phyloP scores from a whole-genome alignment of 2,113 vertebrate species.

The Rallus limicola region DNA sequence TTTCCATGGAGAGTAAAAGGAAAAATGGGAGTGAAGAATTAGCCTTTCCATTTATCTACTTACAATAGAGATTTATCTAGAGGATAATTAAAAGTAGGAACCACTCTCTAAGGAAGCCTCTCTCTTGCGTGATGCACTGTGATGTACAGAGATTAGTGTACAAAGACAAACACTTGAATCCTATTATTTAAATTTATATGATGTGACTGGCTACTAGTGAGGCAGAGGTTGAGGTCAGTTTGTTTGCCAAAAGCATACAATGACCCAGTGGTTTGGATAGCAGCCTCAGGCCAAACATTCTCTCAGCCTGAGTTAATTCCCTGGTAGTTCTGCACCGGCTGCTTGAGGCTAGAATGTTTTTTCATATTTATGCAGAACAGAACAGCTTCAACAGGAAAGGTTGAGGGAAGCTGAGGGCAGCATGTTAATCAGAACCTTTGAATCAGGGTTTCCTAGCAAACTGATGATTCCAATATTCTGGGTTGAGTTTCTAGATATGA shows the following conservation, averaged over 20 bases:
- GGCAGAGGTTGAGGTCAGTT: neutral
- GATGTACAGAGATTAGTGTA: neutral
- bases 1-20: neutral
- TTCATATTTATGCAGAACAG: neutral
- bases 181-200: neutral
- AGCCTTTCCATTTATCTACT: neutral
- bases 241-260: conserved; percentile 7
- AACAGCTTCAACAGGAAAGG: neutral
- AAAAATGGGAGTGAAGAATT: neutral
- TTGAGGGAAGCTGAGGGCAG: neutral
- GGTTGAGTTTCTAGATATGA: neutral
- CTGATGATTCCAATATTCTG: neutral
- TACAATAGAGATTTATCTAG: neutral
- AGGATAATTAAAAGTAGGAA: neutral
- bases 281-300: neutral
- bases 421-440: neutral
- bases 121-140: neutral
- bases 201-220: neutral
- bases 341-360: neutral
- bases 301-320: neutral
- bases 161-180: neutral
- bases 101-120: neutral
- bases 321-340: neutral
- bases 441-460: neutral
- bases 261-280: neutral